Base-by-base conservation (phyloP, 2,888 invertebrate genomes). In the Criorhina ranunculi region DNA sequence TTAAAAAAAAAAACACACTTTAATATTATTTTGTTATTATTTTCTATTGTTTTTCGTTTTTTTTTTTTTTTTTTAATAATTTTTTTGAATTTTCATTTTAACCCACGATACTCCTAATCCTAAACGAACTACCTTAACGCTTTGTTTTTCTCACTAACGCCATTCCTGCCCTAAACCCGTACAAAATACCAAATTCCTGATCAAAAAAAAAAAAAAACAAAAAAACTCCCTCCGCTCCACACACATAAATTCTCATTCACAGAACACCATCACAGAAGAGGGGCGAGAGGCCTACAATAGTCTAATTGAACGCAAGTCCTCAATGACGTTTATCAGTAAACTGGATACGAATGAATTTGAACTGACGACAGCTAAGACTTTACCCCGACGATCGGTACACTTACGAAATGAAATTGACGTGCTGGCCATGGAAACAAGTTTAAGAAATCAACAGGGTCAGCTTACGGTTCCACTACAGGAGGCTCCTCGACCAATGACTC, bases 271-370 rank as follows among this genome's bases (percentile, higher is more conserved):
- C 88, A 96, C 97, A 15, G 96, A 96, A 89, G 97, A 98, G 91
- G 96, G 98, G 55, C 97, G 97, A 90, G 95, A 96, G 89, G 99
- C 98, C 0, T 99, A 99, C 93, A 96, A 97, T 89, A 96, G 96
- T 88, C 93, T 99, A 64, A 97, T 99, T 69, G 98, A 98, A 90
- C 94, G 95, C 86, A 95, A 95, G 51, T 92, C 92, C 0, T 90
- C 87, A 5, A 73, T 87, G 76, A 91, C 73, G 2, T 78, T 91
- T 60, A 86, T 91, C 17, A 89, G 90, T 2, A 89, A 89, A 77
- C 87, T 90, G 87, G 91, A 91, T 62, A 89, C 90, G 1, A 89
- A 91, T 86, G 90, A 91, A 80, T 90, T 91, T 76, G 89, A 90
- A 55, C 66, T 90, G 86, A 88, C 89, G 55, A 88, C 90, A 31